These are phyloP conservation scores for Formica aserva DNA, from an alignment of 2,888 invertebrate species.

Conservation along the genomic window DNA sequence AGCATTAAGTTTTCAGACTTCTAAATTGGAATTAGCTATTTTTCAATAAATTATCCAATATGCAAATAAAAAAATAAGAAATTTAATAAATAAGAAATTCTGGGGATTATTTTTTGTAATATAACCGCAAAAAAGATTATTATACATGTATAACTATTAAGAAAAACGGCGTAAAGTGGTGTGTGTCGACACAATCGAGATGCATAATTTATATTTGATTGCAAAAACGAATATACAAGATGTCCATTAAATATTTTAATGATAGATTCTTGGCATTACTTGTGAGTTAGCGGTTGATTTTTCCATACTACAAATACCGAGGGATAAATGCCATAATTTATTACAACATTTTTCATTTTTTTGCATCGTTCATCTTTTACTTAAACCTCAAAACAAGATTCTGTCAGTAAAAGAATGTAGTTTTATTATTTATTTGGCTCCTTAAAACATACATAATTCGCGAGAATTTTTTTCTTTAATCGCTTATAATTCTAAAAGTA, in stretches of 20 bases:
- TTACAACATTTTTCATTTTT: background rate
- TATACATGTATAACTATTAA: background rate
- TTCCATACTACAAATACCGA: background rate
- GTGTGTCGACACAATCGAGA: background rate
- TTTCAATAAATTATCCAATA: slow-evolving; percentile 15
- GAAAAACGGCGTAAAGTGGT: background rate
- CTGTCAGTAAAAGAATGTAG: background rate
- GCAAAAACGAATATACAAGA: background rate
- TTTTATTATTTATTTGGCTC: background rate
- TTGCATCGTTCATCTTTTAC: background rate
- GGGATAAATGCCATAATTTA: background rate
- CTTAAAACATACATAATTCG: background rate
- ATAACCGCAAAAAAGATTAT: background rate
- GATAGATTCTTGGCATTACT: background rate
- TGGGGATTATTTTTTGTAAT: background rate
- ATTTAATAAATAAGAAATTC: background rate
- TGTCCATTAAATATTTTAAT: background rate
- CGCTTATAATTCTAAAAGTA: background rate
- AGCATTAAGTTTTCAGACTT: background rate
- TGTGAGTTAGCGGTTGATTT: background rate
- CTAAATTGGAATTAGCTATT: background rate
- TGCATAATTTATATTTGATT: slow-evolving; percentile 15
- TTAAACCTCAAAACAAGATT: background rate
- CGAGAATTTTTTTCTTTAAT: background rate
- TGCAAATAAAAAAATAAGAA: no score